These are phyloP conservation scores for Halocynthia aurantium DNA, from an alignment of 23 tunicate species.

Conservation along the genomic window DNA sequence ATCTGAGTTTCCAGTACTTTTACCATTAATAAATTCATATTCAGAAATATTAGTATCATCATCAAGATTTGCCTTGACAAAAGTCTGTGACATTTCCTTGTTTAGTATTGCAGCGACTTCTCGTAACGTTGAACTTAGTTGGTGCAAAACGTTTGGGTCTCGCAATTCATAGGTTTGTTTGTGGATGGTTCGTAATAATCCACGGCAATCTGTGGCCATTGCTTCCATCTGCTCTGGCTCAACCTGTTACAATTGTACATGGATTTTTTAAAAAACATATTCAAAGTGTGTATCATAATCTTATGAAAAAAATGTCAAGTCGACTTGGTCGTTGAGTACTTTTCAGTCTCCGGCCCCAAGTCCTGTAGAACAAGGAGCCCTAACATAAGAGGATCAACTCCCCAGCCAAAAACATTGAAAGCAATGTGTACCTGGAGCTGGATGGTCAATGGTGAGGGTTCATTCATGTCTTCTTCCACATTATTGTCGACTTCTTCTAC, in stretches of 20 bases:
- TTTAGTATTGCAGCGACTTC: neutral
- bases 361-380: neutral
- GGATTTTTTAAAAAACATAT: no score
- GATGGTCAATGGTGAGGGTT: neutral
- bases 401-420: neutral
- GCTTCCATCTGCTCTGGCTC: neutral
- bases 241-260: neutral
- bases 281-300: no score
- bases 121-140: neutral
- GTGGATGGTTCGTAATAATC: neutral
- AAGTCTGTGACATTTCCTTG: no score
- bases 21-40: no score
- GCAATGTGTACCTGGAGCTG: conserved; percentile 7
- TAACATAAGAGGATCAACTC: neutral
- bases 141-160: neutral
- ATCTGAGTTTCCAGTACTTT: no score
- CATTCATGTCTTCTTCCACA: neutral
- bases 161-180: neutral
- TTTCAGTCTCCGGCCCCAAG: no score
- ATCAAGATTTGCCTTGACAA: no score
- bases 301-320: no score
- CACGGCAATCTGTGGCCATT: neutral
- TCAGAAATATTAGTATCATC: no score
- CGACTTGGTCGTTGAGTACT: no score
- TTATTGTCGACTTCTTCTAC: neutral